Base-by-base conservation (phyloP, 2,797 vertebrate species). In the Xerus rutilus region DNA sequence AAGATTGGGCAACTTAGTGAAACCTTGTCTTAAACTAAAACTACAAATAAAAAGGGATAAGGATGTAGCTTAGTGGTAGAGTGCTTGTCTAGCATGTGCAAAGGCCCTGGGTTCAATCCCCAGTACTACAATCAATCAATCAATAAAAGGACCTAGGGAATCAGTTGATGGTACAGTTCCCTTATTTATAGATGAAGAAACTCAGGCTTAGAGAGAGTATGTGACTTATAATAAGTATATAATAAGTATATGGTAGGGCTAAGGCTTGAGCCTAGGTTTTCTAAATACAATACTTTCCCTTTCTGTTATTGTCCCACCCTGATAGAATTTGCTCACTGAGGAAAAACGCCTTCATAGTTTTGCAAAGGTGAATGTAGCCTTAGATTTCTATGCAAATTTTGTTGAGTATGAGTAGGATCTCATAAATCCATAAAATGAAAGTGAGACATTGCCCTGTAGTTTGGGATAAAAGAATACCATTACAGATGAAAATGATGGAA, bases 141-240 rank as follows among this genome's bases (percentile, higher is more conserved):
- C 52, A 62, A 64, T 83, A 84, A n/a, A 88, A 70, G 9, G 39
- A 79, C 47, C 8, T 35, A 91, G 14, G 84, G 17, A 94, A 73
- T 82, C 32, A 72, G 57, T 30, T 79, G 4, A 7, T 52, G 67
- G 0, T 70, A 11, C 21, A 81, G 2, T 81, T 93, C 39, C 64
- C 67, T 93, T 35, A 83, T 91, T 94, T 89, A 86, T 2, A 89
- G 45, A 28, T 86, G n/a, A 91, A 86, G 83, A 76, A 96, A 84
- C 23, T 52, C 28, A 57, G 30, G 45, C 87, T 93, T 54, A 52
- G 76, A 78, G 43, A 88, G 43, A 35, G 11, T 64, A 23, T 89
- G 21, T 95, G 62, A 82, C 70, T 91, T 94, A n/a, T n/a, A n/a
- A 64, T 52, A 54, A 30, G 91, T 43, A 77, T n/a, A n/a, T n/a